These are phyloP conservation scores for Cossypha heuglini DNA, from an alignment of 2,797 vertebrate genomes.

Conservation along the genomic window DNA sequence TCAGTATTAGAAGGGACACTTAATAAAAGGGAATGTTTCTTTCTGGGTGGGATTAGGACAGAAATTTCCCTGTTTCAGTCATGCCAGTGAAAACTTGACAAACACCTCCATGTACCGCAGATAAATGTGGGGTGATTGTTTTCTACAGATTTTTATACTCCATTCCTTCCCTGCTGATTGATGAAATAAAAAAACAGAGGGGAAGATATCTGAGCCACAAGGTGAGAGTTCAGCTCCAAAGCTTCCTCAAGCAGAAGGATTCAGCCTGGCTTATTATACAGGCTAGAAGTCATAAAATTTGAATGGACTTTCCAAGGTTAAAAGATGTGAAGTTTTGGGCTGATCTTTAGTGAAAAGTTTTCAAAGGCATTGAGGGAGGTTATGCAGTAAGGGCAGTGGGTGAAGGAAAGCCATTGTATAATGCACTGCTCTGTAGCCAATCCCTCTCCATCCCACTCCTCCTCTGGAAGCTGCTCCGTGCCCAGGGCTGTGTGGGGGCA, in stretches of 20 bases:
- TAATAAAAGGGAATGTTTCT: not conserved
- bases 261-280: not conserved
- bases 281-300: slow-evolving; percentile 11
- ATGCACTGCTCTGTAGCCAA: not conserved
- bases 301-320: not conserved
- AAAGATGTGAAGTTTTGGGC: not conserved
- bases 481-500: not conserved
- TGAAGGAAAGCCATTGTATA: not conserved
- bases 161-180: not conserved
- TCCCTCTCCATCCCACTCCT: not conserved
- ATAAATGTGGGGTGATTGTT: not conserved
- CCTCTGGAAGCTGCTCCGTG: not conserved
- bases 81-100: not conserved
- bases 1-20: not conserved
- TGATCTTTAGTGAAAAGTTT: not conserved
- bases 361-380: slow-evolving; percentile 3
- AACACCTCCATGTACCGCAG: not conserved
- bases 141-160: not conserved
- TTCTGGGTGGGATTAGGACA: not conserved
- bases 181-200: not conserved
- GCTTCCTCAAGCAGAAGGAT: not conserved
- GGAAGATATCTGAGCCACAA: not conserved
- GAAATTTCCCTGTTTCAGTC: not conserved
- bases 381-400: not conserved
- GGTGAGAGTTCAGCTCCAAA: not conserved